Conservation (phyloP, 2,113 vertebrate species). For the Strix aluco region DNA sequence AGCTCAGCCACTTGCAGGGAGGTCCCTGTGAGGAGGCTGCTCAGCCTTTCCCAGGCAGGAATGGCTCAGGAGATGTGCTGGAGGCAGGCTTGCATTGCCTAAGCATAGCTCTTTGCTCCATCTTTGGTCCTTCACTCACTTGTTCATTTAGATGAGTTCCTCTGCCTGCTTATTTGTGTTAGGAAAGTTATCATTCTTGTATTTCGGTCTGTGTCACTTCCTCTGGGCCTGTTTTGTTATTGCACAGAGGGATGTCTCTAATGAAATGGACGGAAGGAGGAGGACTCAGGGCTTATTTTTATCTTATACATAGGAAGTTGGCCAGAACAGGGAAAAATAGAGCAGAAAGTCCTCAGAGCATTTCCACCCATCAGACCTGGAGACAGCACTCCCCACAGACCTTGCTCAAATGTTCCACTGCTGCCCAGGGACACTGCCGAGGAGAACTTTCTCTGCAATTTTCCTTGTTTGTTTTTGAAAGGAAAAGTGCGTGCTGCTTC, state of each 20-base stretch:
- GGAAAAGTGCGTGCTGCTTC: constrained; percentile 30
- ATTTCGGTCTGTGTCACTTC: constrained; percentile 55
- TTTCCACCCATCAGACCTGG: neutral
- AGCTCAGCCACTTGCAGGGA: neutral
- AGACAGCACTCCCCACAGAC: constrained; percentile 57
- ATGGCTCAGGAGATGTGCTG: neutral
- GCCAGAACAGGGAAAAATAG: constrained; percentile 30
- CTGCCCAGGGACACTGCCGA: neutral
- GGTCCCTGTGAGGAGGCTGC: rapidly evolving
- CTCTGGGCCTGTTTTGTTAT: constrained; percentile 52
- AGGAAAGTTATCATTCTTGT: constrained; percentile 58
- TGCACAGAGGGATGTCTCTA: constrained; percentile 40
- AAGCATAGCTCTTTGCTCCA: constrained; percentile 7
- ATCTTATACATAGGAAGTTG: constrained; percentile 47
- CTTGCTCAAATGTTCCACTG: constrained; percentile 57
- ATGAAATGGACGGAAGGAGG: constrained; percentile 43
- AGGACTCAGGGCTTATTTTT: constrained; percentile 52
- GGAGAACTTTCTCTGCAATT: neutral
- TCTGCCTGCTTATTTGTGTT: constrained; percentile 60
- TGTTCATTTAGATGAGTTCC: constrained; percentile 53
- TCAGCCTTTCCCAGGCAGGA: neutral
- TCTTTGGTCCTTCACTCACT: constrained; percentile 6
- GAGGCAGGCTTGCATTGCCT: neutral
- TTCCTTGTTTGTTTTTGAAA: constrained; percentile 61
- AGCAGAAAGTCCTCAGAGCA: constrained; percentile 37